These are phyloP conservation scores for Camponotus vicinus DNA, from an alignment of 1,140 invertebrate genomes.

Conservation along the genomic window DNA sequence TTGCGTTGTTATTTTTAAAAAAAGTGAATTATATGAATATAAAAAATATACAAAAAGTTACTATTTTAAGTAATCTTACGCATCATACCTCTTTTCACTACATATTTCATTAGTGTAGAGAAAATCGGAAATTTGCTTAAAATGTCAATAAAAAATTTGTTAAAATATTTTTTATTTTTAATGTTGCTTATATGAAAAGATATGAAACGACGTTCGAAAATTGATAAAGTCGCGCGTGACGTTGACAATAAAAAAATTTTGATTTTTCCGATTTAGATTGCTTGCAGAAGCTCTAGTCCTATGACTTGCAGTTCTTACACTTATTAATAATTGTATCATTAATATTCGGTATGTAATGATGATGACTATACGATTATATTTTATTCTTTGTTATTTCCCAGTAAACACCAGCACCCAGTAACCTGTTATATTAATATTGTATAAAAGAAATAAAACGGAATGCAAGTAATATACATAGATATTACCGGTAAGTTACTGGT, in stretches of 20 bases:
- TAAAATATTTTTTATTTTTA: constrained; percentile 52
- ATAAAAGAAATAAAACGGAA: too few species aligned
- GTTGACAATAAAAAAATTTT: constrained; percentile 33
- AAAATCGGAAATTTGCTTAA: not conserved
- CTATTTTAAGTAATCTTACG: constrained; percentile 3
- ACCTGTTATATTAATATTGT: too few species aligned
- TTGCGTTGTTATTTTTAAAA: not conserved
- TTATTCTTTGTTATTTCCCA: constrained; percentile 50
- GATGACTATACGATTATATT: constrained; percentile 43
- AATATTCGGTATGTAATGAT: constrained; percentile 66
- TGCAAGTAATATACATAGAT: too few species aligned
- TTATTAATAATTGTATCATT: constrained; percentile 59
- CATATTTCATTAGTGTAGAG: constrained; percentile 44
- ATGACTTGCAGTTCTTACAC: constrained; percentile 27
- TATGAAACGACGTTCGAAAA: not conserved
- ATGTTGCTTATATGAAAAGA: constrained; percentile 34
- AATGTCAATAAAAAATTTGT: constrained; percentile 71
- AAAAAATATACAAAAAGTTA: not conserved
- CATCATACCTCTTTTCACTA: not conserved
- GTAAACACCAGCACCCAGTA: too few species aligned
- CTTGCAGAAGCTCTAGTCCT: constrained; percentile 53
- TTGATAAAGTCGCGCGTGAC: not conserved
- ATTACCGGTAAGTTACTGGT: too few species aligned
- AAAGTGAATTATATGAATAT: not conserved
- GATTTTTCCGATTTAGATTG: constrained; percentile 10